phyloP scores from a whole-genome alignment of 2,888 invertebrate genomes.

The Pteria penguin region DNA sequence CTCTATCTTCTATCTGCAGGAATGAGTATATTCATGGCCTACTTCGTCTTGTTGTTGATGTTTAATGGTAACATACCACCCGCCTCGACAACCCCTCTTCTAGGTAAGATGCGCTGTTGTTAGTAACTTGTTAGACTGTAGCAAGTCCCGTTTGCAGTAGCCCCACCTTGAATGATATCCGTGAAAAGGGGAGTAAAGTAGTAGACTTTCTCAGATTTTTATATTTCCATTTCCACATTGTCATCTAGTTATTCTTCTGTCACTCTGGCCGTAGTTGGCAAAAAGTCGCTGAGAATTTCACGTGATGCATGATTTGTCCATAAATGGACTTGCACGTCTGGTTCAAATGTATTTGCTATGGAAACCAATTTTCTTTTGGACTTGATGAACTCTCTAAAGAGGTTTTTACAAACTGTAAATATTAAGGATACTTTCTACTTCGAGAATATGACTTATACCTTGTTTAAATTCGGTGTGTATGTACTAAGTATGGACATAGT shows the following conservation, averaged over 20 bases:
- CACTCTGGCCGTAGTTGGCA: background rate
- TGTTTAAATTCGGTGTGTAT: no score
- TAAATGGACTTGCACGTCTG: no score
- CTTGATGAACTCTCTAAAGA: no score
- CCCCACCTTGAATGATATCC: background rate
- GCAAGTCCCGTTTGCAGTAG: background rate
- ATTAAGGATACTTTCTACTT: no score
- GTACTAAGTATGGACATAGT: no score
- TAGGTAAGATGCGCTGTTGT: constrained; percentile 65
- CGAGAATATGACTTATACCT: no score
- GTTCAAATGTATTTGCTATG: no score
- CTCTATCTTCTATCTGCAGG: constrained; percentile 61
- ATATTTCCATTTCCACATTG: background rate
- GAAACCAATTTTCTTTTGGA: no score
- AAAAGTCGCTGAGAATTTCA: background rate
- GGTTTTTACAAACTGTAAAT: no score
- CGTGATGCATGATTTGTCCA: background rate
- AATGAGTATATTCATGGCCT: constrained; percentile 78
- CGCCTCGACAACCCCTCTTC: constrained; percentile 71
- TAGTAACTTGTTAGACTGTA: background rate
- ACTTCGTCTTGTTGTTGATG: constrained; percentile 75
- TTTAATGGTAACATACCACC: constrained; percentile 76
- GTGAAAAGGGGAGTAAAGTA: background rate
- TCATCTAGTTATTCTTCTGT: background rate
- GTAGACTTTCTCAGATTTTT: background rate